Conservation (phyloP, 1,140 invertebrate genomes). For the Thaumetopoea pityocampa region DNA sequence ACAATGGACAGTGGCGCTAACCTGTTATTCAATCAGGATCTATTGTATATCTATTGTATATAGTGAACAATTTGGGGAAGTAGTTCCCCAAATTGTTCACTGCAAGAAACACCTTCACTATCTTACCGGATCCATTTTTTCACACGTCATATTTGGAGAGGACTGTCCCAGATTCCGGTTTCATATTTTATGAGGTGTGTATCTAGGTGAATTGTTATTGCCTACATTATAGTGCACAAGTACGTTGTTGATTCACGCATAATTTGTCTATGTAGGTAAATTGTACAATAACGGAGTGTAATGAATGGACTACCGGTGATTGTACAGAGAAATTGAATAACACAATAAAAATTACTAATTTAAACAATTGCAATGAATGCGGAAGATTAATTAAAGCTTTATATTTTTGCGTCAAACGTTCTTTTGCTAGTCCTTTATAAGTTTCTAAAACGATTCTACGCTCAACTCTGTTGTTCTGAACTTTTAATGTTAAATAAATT, state of each 20-base stretch:
- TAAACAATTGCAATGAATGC: not conserved
- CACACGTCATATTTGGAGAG: too few species aligned
- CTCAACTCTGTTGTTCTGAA: too few species aligned
- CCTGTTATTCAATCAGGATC: too few species aligned
- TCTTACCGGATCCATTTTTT: too few species aligned
- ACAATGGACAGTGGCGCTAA: too few species aligned
- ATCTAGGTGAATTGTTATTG: constrained; percentile 17
- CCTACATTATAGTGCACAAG: constrained; percentile 11
- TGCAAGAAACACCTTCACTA: not conserved
- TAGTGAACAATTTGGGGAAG: too few species aligned
- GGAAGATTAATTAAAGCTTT: not conserved
- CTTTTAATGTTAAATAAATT: too few species aligned
- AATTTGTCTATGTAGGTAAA: constrained; percentile 12
- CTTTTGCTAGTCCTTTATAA: too few species aligned
- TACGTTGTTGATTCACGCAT: constrained; percentile 11
- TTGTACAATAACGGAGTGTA: constrained; percentile 4
- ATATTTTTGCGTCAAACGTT: too few species aligned
- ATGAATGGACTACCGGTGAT: constrained; percentile 2
- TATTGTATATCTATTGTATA: too few species aligned
- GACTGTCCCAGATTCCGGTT: constrained; percentile 4
- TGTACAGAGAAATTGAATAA: constrained; percentile 2
- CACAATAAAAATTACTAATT: not conserved
- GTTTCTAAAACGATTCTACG: too few species aligned
- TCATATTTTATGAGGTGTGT: constrained; percentile 7
- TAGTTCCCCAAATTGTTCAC: too few species aligned